Evolutionary conservation across 2,888 invertebrate genomes (phyloP), one percentile per base, ranked within the genome.

Genomic region (Drosophila buzzatii): DNA sequence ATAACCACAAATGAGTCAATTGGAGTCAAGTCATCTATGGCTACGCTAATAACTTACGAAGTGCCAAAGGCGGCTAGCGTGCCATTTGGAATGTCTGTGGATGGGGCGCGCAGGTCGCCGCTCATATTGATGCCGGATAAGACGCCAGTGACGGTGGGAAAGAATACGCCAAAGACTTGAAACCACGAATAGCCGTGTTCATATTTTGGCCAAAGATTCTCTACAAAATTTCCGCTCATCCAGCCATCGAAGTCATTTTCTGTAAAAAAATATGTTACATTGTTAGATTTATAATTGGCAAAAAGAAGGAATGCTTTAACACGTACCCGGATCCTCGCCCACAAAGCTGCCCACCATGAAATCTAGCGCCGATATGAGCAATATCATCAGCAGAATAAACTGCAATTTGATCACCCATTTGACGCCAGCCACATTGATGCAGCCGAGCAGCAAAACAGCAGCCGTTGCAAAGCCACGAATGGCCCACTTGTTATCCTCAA

Each of bases 51-150:
- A 9, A 49, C 91, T 93, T 94, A 97, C 98, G 97, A 97, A 60
- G 98, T 97, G 69, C 97, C 96, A 77, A 99, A 96, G 52, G 99
- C 98, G 44, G 98, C 97, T 61, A 99, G 93, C 3, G 99, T 98
- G 16, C 99, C 99, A 93, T 97, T 97, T 0, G 99, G 99, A 91
- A 99, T 99, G 92, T 98, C 98, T 47, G 95, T 95, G 7, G 97
- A 97, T 2, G 99, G 99, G 82, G 98, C 96, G 82, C 96, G 95
- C 65, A 99, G 94, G 93, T 99, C 99, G 16, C 99, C 99, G 91
- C 98, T 98, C 99, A 99, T 99, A 92, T 99, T 99, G 84, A 99
- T 99, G 39, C 99, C 99, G 8, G 99, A 98, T 79, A 99, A 94
- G 74, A 99, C 97, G 18, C 99, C 99, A 53, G 99, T 99, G 33